Evolutionary conservation across 2,113 vertebrate genomes (phyloP), one percentile per base, ranked within the genome.

Genomic region (Mandrillus leucophaeus): DNA sequence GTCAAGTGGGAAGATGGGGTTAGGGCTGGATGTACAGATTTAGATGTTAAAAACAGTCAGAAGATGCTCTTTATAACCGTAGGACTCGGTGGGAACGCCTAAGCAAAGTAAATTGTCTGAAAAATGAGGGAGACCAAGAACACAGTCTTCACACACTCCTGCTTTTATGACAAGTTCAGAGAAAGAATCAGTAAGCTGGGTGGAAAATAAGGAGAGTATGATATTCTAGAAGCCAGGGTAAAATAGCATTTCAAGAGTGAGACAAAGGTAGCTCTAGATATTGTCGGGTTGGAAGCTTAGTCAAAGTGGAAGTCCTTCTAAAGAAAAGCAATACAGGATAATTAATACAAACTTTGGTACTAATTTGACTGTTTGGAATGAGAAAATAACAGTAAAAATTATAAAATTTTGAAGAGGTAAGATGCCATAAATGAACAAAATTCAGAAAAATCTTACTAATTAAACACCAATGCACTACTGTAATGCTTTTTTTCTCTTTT

Each of bases 351-450:
- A 88, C 66, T 83, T 52, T 57, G 59, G 5, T 61, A 52, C 23
- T 78, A 61, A 86, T 86, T 16, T 64, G 66, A 80, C 23, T 50
- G 2, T 81, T 92, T 68, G 57, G 32, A 97, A 83, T 52, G 38
- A 93, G 78, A 96, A 86, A 55, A 64, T 81, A 78, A 82, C 5
- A 9, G 27, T 82, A 57, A 84, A 75, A 94, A 61, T 86, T 85
- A 85, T 30, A 85, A 83, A 43, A 35, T 61, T 83, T 14, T 43
- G 57, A 52, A 80, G 79, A 87, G 50, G 8, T 61, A 87, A 87
- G 66, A 50, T 57, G 48, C n/a, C 66, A 83, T 4, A 35, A 40
- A 23, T 81, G 27, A 48, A 64, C 17, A 93, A 38, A 81, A 72
- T 93, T 88, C 50, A 75, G 70, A n/a, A 84, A 88, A 87, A 45